These are phyloP conservation scores for Ectemnius lituratus DNA, from an alignment of 2,888 invertebrate species.

Conservation along the genomic window DNA sequence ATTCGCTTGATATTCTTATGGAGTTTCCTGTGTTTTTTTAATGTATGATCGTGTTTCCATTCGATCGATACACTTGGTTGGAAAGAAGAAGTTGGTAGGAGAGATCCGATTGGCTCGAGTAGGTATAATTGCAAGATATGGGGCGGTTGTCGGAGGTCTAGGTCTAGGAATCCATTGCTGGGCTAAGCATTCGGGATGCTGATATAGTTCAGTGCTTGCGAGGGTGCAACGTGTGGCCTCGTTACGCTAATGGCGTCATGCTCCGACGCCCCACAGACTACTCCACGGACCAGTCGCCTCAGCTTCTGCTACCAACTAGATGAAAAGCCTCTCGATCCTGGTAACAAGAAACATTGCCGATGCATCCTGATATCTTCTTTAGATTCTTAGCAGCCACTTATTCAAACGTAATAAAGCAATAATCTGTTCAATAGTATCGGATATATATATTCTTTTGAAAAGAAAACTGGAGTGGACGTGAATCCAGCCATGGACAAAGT, in stretches of 20 bases:
- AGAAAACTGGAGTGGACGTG: constrained; percentile 6
- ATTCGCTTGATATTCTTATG: too few species aligned
- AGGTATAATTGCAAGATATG: constrained; percentile 55
- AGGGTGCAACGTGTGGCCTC: constrained; percentile 68
- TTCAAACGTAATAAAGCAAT: too few species aligned
- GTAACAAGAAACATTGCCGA: constrained; percentile 12
- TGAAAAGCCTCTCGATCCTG: constrained; percentile 28
- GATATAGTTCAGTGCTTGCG: constrained; percentile 60
- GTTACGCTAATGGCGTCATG: constrained; percentile 71
- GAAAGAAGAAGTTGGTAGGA: constrained; percentile 1
- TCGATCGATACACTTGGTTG: constrained; percentile 12
- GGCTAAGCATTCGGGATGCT: constrained; percentile 58
- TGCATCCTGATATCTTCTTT: constrained; percentile 15
- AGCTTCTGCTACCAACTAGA: constrained; percentile 40
- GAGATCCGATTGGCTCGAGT: constrained; percentile 28
- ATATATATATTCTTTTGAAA: not conserved
- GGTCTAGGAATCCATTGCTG: constrained; percentile 63
- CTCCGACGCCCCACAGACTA: constrained; percentile 66
- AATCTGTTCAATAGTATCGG: too few species aligned
- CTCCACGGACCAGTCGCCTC: constrained; percentile 49
- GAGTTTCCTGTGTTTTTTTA: too few species aligned
- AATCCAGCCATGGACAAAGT: constrained; percentile 30
- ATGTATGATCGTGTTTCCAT: not conserved
- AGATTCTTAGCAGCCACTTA: not conserved
- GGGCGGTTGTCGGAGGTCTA: constrained; percentile 59